Evolutionary conservation across 1,140 invertebrate species (phyloP), one percentile per base, ranked within the genome.

Genomic region (Halyomorpha halys): DNA sequence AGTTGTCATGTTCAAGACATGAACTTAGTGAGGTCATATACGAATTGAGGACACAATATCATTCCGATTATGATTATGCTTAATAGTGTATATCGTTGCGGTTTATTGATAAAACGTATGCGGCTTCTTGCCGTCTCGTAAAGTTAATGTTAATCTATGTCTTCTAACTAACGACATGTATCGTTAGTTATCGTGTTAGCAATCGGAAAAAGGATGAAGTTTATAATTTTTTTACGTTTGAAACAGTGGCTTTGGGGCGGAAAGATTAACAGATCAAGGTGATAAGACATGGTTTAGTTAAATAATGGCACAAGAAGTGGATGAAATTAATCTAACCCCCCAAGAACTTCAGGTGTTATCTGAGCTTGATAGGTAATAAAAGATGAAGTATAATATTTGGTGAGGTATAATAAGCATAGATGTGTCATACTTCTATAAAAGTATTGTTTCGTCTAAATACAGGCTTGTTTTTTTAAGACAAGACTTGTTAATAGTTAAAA

Each of bases 321-420:
- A 78, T 69, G 79, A 80, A 65, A 80, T 81, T 64, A 80, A 80
- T 71, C 71, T 81, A 66, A 84, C 86, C 71, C 82, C 82, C 59
- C 84, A 86, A 73, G 88, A 91, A 76, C 75, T 90, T 66, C 87
- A 90, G 76, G 82, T 86, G 70, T 78, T 90, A 66, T 88, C 87
- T n/a, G 87, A 90, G 72, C 80, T 90, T 74, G 87, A 91, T 79
- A 90, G 88, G 88, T 90, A 79, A 45, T 19, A 21, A 62, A 44
- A 27, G 27, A 30, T 30, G 27, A 23, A 59, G 14, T 59, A 59
- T 21, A 16, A 5, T 14, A 4, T 56, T 23, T 59, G 25, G 1
- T 59, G 6, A 9, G 25, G 14, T 27, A 27, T 59, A 9, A 13
- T 39, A 9, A 13, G 4, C 34, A 39, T 11, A 39, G 1, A 39